Evolutionary conservation across 2,797 vertebrate genomes (phyloP), one percentile per base, ranked within the genome.

Genomic region (Spea hammondii): DNA sequence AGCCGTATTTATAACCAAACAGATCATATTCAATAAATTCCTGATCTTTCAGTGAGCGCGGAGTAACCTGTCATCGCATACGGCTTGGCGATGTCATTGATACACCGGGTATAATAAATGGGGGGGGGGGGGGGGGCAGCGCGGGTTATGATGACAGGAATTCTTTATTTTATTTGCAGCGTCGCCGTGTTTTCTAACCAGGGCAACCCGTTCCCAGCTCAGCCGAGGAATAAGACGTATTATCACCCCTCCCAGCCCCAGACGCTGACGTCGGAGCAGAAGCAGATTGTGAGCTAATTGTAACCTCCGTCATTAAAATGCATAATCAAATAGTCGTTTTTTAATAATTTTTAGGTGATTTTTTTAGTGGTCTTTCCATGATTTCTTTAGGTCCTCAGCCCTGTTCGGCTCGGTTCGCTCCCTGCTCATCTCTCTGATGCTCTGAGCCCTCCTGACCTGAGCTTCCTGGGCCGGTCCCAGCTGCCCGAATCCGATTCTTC

Each of bases 341-440:
- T 32, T 32, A 1, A 32, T 32, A 32, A 32, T 32, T 32, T 32
- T 32, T 32, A 32, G 32, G 32, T 32, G 32, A 32, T 32, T 32
- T 32, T 32, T 32, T 32, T 32, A 32, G 32, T 32, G 32, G 32
- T 32, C 32, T 13, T 53, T 59, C 6, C 8, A 5, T 44, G 5
- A 4, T 77, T 72, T 51, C 49, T 12, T 59, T 82, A 95, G 94
- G 85, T 72, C 71, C 79, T 87, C 74, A 94, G 87, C 83, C 87
- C 89, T 72, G 78, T 74, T 46, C 83, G 74, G 51, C 83, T 85
- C 84, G 82, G 48, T 78, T 66, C 68, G 50, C 10, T 78, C 54
- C 80, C 76, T 74, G 70, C 74, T 72, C 49, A 65, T 49, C 79
- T 57, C 3, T 51, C 66, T 4, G 76, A 64, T 11, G 57, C 76